Base-by-base conservation (phyloP, 2,888 invertebrate species). In the Pyrgus malvae region DNA sequence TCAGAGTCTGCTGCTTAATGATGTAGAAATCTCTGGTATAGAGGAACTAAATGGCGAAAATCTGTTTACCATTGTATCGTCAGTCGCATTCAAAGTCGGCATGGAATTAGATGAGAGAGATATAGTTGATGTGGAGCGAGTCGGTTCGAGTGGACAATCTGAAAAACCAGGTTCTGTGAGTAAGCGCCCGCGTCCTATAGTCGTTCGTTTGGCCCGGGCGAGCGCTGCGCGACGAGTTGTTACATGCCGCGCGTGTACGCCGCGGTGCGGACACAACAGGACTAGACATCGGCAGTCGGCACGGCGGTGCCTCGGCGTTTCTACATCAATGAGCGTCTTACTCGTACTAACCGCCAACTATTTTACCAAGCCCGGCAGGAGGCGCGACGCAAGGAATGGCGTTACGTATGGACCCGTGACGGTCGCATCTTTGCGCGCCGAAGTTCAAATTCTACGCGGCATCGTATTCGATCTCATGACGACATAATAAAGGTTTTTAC, bases 271-370 rank as follows among this genome's bases (percentile, higher is more conserved):
- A 46, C 16, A 37, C 27, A 6, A 23, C n/a, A 23, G 48, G 2
- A 3, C 7, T 12, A 31, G 3, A 1, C 25, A 9, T 9, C 9
- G 9, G 9, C 25, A 9, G n/a, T n/a, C n/a, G n/a, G n/a, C n/a
- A n/a, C n/a, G n/a, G n/a, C 25, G 2, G 25, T 9, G 8, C 48
- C 48, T 2, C n/a, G 37, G 2, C 23, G 16, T 1, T 48, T 48
- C 4, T 48, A 48, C 11, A 11, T 63, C 2, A 65, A 62, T 27
- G 64, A 63, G 25, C 58, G 62, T 8, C 45, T 64, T 0, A 62
- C 63, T 0, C 31, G 19, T 3, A 5, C n/a, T 0, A 65, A 65
- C 29, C 45, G 62, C 2, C 55, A 40, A 12, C 23, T 67, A 0
- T 67, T 63, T 16, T 31, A 55, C 4, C 48, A 55, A 27, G 55